Percentiles rank a stretch among this genome's conserved stretches.
Conservation (phyloP, 1,140 invertebrate species). For the Dendroctonus ponderosae region DNA sequence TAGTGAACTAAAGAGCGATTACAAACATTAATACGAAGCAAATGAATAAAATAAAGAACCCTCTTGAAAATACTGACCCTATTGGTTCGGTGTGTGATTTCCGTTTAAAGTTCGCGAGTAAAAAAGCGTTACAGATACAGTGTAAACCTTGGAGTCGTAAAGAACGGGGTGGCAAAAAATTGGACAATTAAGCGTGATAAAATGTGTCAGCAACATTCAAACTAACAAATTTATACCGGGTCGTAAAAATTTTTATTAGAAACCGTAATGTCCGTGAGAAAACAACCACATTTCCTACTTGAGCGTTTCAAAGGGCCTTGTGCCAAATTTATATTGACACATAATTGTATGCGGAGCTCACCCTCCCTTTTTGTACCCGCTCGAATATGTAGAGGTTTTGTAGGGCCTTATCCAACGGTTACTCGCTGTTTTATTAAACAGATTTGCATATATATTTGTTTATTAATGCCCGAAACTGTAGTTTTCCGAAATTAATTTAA, state of each 20-base stretch:
- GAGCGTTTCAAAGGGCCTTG: slow-evolving; percentile 42
- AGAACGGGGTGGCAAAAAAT: slow-evolving; percentile 5
- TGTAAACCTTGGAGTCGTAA: no score
- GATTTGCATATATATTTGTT: slow-evolving; percentile 23
- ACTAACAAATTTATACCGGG: slow-evolving; percentile 31
- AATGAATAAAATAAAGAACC: no score
- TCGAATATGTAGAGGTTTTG: slow-evolving; percentile 11
- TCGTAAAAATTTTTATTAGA: slow-evolving; percentile 40
- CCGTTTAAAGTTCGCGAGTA: no score
- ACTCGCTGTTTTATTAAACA: slow-evolving; percentile 19
- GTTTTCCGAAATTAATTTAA: slow-evolving; percentile 7
- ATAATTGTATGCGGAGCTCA: slow-evolving; percentile 40
- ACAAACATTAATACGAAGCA: no score
- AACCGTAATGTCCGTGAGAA: slow-evolving; percentile 47
- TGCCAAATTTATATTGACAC: slow-evolving; percentile 48
- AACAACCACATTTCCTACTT: slow-evolving; percentile 41
- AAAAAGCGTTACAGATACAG: no score
- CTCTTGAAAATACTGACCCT: no score
- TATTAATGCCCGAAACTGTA: slow-evolving; percentile 5
- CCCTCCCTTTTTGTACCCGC: slow-evolving; percentile 14
- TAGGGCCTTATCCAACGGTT: slow-evolving; percentile 11
- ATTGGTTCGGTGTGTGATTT: no score
- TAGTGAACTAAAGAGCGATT: no score
- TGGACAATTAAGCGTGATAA: slow-evolving; percentile 24
- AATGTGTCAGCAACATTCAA: slow-evolving; percentile 21